Evolutionary conservation across 2,888 invertebrate species (phyloP), one percentile per base, ranked within the genome.

Genomic region (Tetramorium bicarinatum): DNA sequence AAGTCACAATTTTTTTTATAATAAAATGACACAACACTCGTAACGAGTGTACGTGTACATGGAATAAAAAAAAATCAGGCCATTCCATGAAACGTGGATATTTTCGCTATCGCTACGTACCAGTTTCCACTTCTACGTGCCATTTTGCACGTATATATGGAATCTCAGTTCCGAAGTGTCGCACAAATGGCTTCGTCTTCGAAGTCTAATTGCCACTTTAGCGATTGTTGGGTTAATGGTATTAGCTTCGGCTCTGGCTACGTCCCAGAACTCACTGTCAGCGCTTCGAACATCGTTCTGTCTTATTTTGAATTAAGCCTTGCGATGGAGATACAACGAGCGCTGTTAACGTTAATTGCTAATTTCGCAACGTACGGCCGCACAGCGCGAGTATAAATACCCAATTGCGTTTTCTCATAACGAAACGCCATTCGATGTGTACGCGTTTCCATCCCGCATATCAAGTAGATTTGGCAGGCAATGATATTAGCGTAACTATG

Each of bases 141-240:
- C 7, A 59, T 72, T 80, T 47, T 25, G 47, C 8, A 47, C 18
- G 13, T 47, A 74, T 54, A 74, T 25, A 59, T 34, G 34, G 47
- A 80, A 80, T 75, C 56, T 74, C 75, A 74, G 75, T 59, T 59
- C 41, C 56, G 41, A 71, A 80, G 79, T 80, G 79, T 75, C 79
- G 34, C 25, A 25, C 18, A 79, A 59, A 80, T 75, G 74, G 56
- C 38, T 74, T 75, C 59, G 38, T 75, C 79, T 74, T 80, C 79
- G 47, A 80, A 80, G 79, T 80, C 59, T 80, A 80, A 80, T 80
- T 80, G 79, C 79, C 59, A 80, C 76, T 80, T 80, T 80, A 80
- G 79, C 79, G 75, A 80, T 80, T 80, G 76, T 80, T 59, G 75
- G 75, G 59, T 80, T 80, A 80, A 80, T 80, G 79, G 79, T 80